These are phyloP conservation scores for Phortica variegata DNA, from an alignment of 1,140 invertebrate species.

Conservation along the genomic window DNA sequence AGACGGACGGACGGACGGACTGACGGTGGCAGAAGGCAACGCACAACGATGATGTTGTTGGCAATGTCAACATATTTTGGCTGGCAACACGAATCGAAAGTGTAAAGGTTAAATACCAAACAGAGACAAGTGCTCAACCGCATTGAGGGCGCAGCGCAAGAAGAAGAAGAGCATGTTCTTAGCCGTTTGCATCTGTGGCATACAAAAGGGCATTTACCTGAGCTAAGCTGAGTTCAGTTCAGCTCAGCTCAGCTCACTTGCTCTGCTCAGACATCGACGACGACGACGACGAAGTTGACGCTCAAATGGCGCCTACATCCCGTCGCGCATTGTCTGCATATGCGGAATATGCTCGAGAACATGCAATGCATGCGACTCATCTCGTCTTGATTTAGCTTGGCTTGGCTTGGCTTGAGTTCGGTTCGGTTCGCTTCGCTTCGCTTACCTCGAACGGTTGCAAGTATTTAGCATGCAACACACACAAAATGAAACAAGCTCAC, in stretches of 20 bases:
- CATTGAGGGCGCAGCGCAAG: too few relatives aligned
- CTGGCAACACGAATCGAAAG: constrained; percentile 26
- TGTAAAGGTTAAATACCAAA: constrained; percentile 37
- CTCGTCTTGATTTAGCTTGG: constrained; percentile 3
- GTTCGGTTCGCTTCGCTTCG: not conserved
- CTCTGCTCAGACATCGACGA: constrained; percentile 1
- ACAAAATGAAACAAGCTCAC: constrained; percentile 1
- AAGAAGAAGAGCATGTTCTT: too few relatives aligned
- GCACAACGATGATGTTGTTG: not conserved
- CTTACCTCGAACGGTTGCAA: not conserved
- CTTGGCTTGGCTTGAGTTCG: constrained; percentile 33
- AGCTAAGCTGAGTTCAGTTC: too few relatives aligned
- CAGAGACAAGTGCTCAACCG: not conserved
- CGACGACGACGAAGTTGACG: constrained; percentile 15
- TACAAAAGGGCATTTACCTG: not conserved
- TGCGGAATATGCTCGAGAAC: constrained; percentile 25
- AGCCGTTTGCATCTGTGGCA: too few relatives aligned
- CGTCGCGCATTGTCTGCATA: constrained; percentile 51
- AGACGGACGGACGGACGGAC: constrained; percentile 19
- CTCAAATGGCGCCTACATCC: constrained; percentile 51
- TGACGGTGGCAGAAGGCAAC: constrained; percentile 27
- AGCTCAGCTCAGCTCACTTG: too few relatives aligned
- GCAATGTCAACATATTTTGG: not conserved
- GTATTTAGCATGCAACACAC: not conserved
- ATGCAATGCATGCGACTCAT: constrained; percentile 35